Evolutionary conservation across 2,797 vertebrate species (phyloP), one percentile per base, ranked within the genome.

Genomic region (Sparus aurata): DNA sequence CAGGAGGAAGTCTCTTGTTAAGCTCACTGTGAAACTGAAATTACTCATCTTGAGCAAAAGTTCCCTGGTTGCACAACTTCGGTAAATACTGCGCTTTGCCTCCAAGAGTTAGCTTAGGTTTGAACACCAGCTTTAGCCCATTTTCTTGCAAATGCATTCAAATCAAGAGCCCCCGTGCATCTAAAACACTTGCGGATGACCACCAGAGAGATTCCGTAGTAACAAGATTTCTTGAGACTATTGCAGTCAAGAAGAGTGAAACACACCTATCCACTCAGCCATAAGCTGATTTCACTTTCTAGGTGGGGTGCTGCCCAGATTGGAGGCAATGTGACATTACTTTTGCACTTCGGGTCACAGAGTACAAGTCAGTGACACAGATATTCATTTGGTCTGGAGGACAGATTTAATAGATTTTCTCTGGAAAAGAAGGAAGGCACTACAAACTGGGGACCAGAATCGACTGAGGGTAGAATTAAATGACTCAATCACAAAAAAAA

Each of bases 41-140:
- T 61, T 18, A 71, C 16, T 66, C 17, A 81, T 60, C 23, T 22
- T 61, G 41, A 70, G 49, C 61, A 57, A 47, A 9, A 49, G 45
- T 72, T 83, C 38, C 57, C 15, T 43, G 69, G 67, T 63, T 69
- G 22, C 59, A 75, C 49, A 41, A 11, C 70, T 73, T 34, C 47
- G 25, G 15, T 18, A 73, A 73, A 75, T 15, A 11, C 16, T 76
- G 30, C 45, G 77, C 58, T 59, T 41, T 17, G 34, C 23, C 55
- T 53, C 50, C 57, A 60, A 11, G 38, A 38, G 38, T 38, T 38
- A 38, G 38, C 8, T 38, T 38, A 38, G 38, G 9, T 38, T 11
- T 38, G 23, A 50, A 43, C 27, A 52, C 15, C 10, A 61, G 38
- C 25, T 41, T 47, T 15, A n/a, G 2, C 25, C 45, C 25, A 16